Base-by-base conservation (phyloP, 1,140 invertebrate species). In the Brachionus rotundiformis region DNA sequence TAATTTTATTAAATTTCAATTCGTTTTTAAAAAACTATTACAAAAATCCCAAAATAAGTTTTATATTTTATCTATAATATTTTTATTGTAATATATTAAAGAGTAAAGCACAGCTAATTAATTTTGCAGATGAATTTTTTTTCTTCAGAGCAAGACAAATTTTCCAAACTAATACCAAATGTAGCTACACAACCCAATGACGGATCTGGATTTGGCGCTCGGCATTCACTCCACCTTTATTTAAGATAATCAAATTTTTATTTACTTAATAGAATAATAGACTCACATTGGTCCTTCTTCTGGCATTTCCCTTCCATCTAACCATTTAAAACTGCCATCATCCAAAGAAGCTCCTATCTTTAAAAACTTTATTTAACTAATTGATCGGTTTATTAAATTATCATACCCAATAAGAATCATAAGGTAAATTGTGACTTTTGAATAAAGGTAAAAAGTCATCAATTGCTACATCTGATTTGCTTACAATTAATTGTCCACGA, bases 111-210 rank as follows among this genome's bases (percentile, higher is more conserved):
- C 31, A 65, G 11, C 16, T 65, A 31, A 3, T 33, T 33, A 31
- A 65, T 31, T 73, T n/a, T 73, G 68, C 68, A 73, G 10, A 73
- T 73, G 41, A 73, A 73, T 27, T 44, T 73, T 13, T 11, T 41
- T 11, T 6, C n/a, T 11, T 23, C 16, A 10, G 36, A 25, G 25
- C 68, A 73, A 2, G 68, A 11, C 41, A 73, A 73, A 73, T 73
- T 73, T 11, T 73, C 68, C n/a, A 73, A 27, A 25, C 68, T 41
- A 25, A 31, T 44, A 27, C 68, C 68, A 73, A 73, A 73, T 8
- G 68, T n/a, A 2, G 36, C 36, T 19, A 73, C 68, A 44, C 68
- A 73, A 2, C 25, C 29, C 6, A 36, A 41, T 16, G 13, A 19
- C 1, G 33, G 8, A 13, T 25, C n/a, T 44, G 16, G 16, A 19